Base-by-base conservation (phyloP, 2,113 vertebrate species). In the Illadopsis cleaveri region DNA sequence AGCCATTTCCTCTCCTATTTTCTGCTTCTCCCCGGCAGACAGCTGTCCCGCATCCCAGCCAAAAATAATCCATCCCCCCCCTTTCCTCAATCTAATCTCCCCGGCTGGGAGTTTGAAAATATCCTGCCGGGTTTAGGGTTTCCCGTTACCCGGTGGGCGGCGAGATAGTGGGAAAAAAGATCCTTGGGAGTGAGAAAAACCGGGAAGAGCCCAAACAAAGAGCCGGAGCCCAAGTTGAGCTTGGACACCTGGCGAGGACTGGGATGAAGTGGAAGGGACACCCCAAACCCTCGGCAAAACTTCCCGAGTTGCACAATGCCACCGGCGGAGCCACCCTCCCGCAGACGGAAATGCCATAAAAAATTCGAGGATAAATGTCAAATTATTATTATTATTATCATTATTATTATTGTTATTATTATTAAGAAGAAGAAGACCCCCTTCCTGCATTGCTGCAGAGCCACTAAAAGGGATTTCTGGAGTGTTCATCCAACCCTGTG, bases 41-140 rank as follows among this genome's bases (percentile, higher is more conserved):
- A 97, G 98, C 97, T 96, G 97, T 95, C 96, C 96, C 86, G 42
- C 97, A 97, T 96, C 98, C 96, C 95, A 48, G 97, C 98, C 97
- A 98, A 98, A 98, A 98, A 98, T 98, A 98, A 98, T 98, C 97
- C 90, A 61, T 27, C 44, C 85, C 68, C 64, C 71, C 35, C 35
- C 81, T 69, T 44, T 56, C 83, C 76, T 84, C 77, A 95, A 97
- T 97, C 96, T 97, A 97, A 98, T 98, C 98, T 96, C 96, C 93
- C 95, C 79, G 93, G 96, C 96, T 97, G 96, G 96, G 94, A 94
- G 97, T 97, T 98, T 97, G 98, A 97, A 98, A 98, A 98, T 97
- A 97, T 97, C 98, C 97, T 94, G 96, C 96, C 62, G 54, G 94
- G 98, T 97, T 96, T 97, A 96, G 85, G 97, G 97, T 98, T 98